Conservation (phyloP, 2,888 invertebrate genomes). For the Plemyria rubiginata region DNA sequence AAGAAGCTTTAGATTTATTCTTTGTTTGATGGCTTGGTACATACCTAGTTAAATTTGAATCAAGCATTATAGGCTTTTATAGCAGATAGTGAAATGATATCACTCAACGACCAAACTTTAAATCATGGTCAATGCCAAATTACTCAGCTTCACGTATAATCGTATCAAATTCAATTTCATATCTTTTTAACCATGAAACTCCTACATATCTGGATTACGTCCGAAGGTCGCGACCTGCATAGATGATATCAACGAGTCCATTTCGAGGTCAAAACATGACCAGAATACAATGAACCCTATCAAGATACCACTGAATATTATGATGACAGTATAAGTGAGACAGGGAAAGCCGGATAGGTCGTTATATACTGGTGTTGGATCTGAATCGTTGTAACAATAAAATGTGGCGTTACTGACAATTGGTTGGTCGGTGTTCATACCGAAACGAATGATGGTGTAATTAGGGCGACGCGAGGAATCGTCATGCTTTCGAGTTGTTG, state of each 20-base stretch:
- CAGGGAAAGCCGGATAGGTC: conserved; percentile 49
- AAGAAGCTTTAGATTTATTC: not conserved
- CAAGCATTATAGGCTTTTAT: not conserved
- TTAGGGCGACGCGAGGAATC: conserved; percentile 48
- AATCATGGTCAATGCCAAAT: conserved; percentile 33
- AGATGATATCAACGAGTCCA: conserved; percentile 66
- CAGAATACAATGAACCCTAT: conserved; percentile 47
- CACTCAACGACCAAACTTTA: not conserved
- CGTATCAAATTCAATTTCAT: conserved; percentile 61
- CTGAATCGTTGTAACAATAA: conserved; percentile 59
- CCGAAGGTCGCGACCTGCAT: conserved; percentile 69
- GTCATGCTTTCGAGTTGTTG: conserved; percentile 43
- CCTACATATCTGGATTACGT: conserved; percentile 62
- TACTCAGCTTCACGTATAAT: conserved; percentile 44
- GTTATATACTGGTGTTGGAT: conserved; percentile 49
- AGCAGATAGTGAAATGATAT: not conserved
- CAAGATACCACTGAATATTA: conserved; percentile 29
- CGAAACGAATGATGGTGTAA: conserved; percentile 55
- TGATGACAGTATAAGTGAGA: conserved; percentile 27
- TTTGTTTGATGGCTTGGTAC: not conserved
- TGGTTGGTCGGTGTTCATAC: conserved; percentile 50
- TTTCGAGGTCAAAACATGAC: conserved; percentile 53
- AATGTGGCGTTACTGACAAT: conserved; percentile 41
- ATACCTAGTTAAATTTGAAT: not conserved
- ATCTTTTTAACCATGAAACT: conserved; percentile 47